Evolutionary conservation across 1,140 invertebrate genomes (phyloP).

Genomic region (Araneus ventricosus): DNA sequence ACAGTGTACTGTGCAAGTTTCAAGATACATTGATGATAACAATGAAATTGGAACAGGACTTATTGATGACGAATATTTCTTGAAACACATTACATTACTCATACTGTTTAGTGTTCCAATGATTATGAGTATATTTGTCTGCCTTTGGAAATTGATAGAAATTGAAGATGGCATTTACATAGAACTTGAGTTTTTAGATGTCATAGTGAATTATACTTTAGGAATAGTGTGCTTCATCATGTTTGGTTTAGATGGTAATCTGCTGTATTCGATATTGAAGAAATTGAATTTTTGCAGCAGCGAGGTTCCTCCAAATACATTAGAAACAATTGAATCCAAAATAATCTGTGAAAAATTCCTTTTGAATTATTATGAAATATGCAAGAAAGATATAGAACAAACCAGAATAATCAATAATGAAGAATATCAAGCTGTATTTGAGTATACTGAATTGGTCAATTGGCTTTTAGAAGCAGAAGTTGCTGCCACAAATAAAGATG

Average conservation of each 20-base stretch:
- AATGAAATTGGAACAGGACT: conserved; percentile 30
- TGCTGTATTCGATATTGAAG: conserved; percentile 85
- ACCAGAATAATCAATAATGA: conserved; percentile 83
- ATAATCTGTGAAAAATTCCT: conserved; percentile 94
- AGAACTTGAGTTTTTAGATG: conserved; percentile 94
- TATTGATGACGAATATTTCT: conserved; percentile 84
- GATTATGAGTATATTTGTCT: conserved; percentile 92
- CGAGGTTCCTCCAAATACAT: conserved; percentile 84
- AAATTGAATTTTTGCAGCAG: conserved; percentile 79
- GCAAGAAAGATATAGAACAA: conserved; percentile 86
- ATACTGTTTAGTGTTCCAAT: conserved; percentile 90
- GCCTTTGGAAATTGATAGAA: conserved; percentile 92
- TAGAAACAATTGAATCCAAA: conserved; percentile 84
- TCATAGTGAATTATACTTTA: conserved; percentile 93
- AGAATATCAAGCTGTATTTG: conserved; percentile 88
- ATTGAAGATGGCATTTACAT: conserved; percentile 93
- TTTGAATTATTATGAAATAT: conserved; percentile 90
- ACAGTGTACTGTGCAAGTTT: conserved; percentile 41
- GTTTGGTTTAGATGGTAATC: conserved; percentile 89
- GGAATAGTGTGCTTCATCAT: conserved; percentile 90
- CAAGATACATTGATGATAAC: conserved; percentile 75
- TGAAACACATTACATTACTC: conserved; percentile 91
- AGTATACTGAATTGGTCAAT: conserved; percentile 89
- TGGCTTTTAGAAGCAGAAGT: conserved; percentile 92
- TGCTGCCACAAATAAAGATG: conserved; percentile 87